Percentiles rank a stretch among this genome's conserved stretches.
phyloP scores from a whole-genome alignment of 2,888 invertebrate genomes.

The Ectobius pallidus region DNA sequence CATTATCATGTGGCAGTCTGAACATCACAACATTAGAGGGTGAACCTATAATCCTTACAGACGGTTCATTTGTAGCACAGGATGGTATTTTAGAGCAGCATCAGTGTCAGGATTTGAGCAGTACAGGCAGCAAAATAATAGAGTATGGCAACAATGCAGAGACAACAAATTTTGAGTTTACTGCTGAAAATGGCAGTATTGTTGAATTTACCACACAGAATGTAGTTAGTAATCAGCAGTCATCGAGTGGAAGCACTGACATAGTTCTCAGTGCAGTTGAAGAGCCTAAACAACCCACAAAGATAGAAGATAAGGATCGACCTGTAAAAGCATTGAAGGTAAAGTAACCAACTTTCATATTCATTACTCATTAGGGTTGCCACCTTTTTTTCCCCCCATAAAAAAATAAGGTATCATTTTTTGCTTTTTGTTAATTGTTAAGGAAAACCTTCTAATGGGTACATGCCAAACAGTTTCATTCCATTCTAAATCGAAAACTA shows the following conservation, averaged over 20 bases:
- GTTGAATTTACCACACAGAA: constrained; percentile 3
- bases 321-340: neutral
- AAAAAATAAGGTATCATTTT: no score
- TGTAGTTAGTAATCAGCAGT: neutral
- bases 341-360: no score
- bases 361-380: no score
- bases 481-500: no score
- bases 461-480: no score
- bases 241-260: neutral
- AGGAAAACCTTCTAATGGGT: no score
- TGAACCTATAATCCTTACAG: constrained; percentile 32
- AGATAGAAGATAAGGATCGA: neutral
- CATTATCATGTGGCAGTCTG: neutral
- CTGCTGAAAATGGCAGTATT: no score
- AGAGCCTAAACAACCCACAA: neutral
- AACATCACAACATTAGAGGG: constrained; percentile 28
- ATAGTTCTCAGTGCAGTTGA: neutral
- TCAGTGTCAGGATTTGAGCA: neutral
- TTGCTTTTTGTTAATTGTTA: no score
- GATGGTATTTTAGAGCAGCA: neutral
- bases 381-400: no score
- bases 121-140: neutral
- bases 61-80: neutral
- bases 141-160: neutral
- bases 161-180: neutral